A percentile compares a stretch with the other conserved stretches of the same genome.
Evolutionary conservation across 1,140 invertebrate genomes (phyloP).

Genomic region (Magallana ariakensis): DNA sequence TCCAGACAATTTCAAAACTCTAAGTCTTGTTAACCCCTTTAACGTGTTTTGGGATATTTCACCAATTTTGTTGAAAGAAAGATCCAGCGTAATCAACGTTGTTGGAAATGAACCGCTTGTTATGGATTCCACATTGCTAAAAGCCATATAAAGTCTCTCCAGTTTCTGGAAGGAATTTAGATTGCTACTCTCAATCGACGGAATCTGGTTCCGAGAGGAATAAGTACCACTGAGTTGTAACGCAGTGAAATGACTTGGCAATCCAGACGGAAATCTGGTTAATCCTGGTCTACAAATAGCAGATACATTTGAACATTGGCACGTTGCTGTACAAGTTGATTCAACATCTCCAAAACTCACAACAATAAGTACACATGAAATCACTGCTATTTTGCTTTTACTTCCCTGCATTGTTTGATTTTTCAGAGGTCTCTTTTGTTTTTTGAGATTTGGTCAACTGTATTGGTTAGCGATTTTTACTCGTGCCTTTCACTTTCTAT

Average conservation of each 20-base stretch:
- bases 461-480: too few species aligned
- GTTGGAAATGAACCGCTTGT: not conserved
- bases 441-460: too few species aligned
- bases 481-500: too few species aligned
- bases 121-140: not conserved
- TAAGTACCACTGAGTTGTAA: not conserved
- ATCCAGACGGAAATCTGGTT: not conserved
- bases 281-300: not conserved
- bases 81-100: not conserved
- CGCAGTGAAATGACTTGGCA: not conserved
- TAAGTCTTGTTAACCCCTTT: not conserved
- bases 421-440: too few species aligned
- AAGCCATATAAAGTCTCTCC: not conserved
- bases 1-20: not conserved
- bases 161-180: not conserved
- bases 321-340: not conserved
- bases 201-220: not conserved
- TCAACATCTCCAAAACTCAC: not conserved
- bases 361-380: not conserved
- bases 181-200: not conserved
- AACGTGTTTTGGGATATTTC: not conserved
- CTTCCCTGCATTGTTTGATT: too few species aligned
- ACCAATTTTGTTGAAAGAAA: constrained; percentile 4
- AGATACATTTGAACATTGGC: not conserved
- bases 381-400: not conserved